A percentile compares a stretch with the other conserved stretches of the same genome.
These are phyloP conservation scores for Nilaparvata lugens DNA, from an alignment of 1,140 invertebrate species.

Conservation along the genomic window DNA sequence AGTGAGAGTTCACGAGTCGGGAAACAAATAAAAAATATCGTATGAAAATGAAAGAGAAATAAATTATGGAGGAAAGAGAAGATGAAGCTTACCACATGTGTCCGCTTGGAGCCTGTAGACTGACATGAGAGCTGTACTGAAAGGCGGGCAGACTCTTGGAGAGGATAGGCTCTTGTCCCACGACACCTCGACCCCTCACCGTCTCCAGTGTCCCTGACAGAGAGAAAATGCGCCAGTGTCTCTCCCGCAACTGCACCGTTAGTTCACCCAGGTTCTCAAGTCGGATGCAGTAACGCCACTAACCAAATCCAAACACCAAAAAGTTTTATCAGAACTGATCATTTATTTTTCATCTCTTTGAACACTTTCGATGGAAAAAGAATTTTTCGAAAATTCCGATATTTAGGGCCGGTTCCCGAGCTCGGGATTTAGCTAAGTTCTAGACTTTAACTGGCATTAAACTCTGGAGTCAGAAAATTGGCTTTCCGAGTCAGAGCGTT, in stretches of 20 bases:
- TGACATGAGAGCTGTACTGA: slow-evolving; percentile 95
- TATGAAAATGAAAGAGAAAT: no score
- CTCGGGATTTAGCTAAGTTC: no score
- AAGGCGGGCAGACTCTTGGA: slow-evolving; percentile 83
- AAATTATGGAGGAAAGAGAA: background rate
- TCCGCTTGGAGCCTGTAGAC: slow-evolving; percentile 91
- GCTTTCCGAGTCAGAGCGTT: no score
- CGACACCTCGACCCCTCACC: slow-evolving; percentile 85
- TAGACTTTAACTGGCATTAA: no score
- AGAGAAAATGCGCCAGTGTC: slow-evolving; percentile 95
- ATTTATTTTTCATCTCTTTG: no score
- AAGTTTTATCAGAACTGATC: no score
- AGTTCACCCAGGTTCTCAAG: slow-evolving; percentile 86
- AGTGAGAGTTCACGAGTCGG: no score
- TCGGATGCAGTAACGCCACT: slow-evolving; percentile 94
- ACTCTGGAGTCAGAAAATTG: no score
- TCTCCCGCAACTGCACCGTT: slow-evolving; percentile 83
- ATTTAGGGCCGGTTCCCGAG: no score
- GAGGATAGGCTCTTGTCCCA: slow-evolving; percentile 90
- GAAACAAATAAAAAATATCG: no score
- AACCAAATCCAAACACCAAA: background rate
- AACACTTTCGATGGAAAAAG: no score
- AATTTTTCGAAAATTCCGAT: no score
- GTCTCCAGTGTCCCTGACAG: slow-evolving; percentile 91
- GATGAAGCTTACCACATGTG: slow-evolving; percentile 80